Evolutionary conservation across 2,888 invertebrate species (phyloP), one percentile per base, ranked within the genome.

Genomic region (Kuschelorhynchus macadamiae): DNA sequence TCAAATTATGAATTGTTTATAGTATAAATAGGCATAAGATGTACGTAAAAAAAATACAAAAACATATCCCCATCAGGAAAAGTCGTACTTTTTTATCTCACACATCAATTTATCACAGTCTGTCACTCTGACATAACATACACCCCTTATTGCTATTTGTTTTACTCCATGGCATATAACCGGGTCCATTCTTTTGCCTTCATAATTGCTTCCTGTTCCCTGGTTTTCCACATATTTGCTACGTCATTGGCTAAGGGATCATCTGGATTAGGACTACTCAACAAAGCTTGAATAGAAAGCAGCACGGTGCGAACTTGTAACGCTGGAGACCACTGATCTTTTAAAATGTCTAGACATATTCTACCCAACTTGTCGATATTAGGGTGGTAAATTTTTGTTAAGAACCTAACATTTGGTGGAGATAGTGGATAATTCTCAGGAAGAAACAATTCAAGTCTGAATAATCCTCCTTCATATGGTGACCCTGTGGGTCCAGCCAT

Each of bases 341-440:
- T 99, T 78, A 99, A 87, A 84, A 99, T 99, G 85, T 99, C 99
- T 85, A 99, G 87, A 84, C 99, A 99, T 87, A 99, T 99, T 86
- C 99, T 91, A 70, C 99, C 99, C 79, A 99, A 88, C 86, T 98
- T 97, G 88, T 99, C 99, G 85, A 99, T 99, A 86, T 99, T 99
- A 80, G 99, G 99, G 88, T 99, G 99, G 87, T 98, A 99, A 86
- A 99, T 99, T 90, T 98, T 98, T 72, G 99, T 98, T 85, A 98
- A 94, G 88, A 99, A 99, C 82, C 98, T 91, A 84, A 98, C 98
- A 91, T 97, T 98, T 73, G 99, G 99, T 75, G 99, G 98, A 76
- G 97, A 96, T 95, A 99, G 97, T 70, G 99, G 99, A 86, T 99
- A 99, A 85, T 99, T 98, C 86, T 99, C 98, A 70, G 99, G 99